phyloP scores from a whole-genome alignment of 2,888 invertebrate genomes.

The Agrotis puta region DNA sequence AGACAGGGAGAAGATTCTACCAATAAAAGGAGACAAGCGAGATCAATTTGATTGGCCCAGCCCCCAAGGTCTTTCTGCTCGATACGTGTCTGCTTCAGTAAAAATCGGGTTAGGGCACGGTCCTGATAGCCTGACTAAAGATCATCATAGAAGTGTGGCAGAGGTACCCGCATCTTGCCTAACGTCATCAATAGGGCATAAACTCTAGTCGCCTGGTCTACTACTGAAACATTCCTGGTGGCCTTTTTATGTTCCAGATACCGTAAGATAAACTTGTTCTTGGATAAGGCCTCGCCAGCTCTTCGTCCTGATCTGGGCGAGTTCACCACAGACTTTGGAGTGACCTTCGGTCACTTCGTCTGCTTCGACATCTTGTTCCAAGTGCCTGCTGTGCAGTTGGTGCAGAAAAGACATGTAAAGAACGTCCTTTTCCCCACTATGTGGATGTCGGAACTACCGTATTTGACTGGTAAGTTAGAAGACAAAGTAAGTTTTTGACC shows the following conservation, averaged over 20 bases:
- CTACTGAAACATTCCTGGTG: too few species aligned
- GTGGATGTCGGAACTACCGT: conserved; percentile 96
- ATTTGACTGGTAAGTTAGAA: conserved; percentile 90
- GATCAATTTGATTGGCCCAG: not conserved
- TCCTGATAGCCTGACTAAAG: not conserved
- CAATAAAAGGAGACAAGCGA: not conserved
- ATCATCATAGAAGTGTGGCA: too few species aligned
- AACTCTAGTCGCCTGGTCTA: too few species aligned
- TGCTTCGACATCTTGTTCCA: conserved; percentile 96
- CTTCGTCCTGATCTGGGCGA: conserved; percentile 90
- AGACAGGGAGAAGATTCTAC: not conserved
- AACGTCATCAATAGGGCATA: too few species aligned
- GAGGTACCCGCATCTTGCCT: too few species aligned
- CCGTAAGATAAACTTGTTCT: conserved; percentile 89
- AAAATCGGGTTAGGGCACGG: not conserved
- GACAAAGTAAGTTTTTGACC: too few species aligned
- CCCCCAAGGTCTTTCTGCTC: not conserved
- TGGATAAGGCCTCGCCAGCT: conserved; percentile 87
- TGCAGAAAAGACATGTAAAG: conserved; percentile 88
- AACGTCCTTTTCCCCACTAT: conserved; percentile 93
- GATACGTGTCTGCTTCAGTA: not conserved
- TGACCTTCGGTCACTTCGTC: conserved; percentile 94
- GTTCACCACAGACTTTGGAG: conserved; percentile 95
- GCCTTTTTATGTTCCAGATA: conserved; percentile 3
- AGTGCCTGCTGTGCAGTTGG: conserved; percentile 92